A percentile compares a stretch with the other conserved stretches of the same genome.
Evolutionary conservation across 2,888 invertebrate genomes (phyloP).

Genomic region (Harmothoe impar): DNA sequence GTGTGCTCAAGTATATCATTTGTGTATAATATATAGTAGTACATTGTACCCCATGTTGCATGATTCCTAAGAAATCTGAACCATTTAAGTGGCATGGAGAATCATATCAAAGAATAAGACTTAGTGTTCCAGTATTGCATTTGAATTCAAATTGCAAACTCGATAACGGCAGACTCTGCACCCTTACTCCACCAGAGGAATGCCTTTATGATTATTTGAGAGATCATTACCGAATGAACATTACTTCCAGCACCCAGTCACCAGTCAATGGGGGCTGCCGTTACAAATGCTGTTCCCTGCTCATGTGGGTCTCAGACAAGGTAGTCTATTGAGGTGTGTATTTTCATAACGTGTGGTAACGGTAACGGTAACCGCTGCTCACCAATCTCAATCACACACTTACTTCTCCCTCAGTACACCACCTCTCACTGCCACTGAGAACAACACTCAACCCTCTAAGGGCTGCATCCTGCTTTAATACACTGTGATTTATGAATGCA

Average conservation of each 20-base stretch:
- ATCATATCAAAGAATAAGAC: too few species aligned
- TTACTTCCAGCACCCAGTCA: not conserved
- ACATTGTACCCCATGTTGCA: too few species aligned
- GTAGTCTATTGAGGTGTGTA: not conserved
- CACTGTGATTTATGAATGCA: too few species aligned
- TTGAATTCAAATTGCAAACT: not conserved
- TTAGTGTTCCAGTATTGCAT: not conserved
- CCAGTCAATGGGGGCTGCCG: not conserved
- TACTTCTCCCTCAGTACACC: not conserved
- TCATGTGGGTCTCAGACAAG: not conserved
- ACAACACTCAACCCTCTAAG: too few species aligned
- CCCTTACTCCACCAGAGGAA: not conserved
- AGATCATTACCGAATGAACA: slow-evolving; percentile 45
- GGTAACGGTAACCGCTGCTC: slow-evolving; percentile 6
- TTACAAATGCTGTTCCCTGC: not conserved
- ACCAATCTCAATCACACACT: not conserved
- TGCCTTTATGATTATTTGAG: not conserved
- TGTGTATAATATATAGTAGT: too few species aligned
- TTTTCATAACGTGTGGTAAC: slow-evolving; percentile 31
- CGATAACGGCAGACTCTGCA: not conserved
- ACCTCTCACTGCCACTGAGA: not conserved
- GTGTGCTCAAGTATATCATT: too few species aligned
- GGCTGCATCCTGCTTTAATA: too few species aligned
- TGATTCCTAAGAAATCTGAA: too few species aligned
- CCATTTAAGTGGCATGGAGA: too few species aligned